phyloP scores from a whole-genome alignment of 2,797 vertebrate genomes.

The Dermochelys coriacea region DNA sequence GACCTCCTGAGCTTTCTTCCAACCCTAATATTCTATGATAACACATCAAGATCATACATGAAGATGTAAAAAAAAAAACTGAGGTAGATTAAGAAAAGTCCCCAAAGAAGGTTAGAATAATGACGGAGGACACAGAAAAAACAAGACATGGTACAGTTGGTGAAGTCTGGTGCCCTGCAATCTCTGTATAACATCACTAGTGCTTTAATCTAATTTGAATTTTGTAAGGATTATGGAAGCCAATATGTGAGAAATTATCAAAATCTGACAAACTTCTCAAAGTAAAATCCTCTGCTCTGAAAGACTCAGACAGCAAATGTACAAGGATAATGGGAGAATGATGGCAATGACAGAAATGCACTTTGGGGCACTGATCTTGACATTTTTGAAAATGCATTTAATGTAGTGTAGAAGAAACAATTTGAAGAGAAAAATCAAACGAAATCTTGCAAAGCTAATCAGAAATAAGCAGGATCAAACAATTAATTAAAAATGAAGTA shows the following conservation, averaged over 20 bases:
- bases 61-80: not conserved
- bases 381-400: not conserved
- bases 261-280: not conserved
- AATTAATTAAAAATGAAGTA: not conserved
- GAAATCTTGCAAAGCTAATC: not conserved
- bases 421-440: not conserved
- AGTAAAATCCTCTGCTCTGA: not conserved
- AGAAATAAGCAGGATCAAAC: not conserved
- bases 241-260: accelerated
- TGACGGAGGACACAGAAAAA: not conserved
- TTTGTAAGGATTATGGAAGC: not conserved
- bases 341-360: not conserved
- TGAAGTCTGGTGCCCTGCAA: not conserved
- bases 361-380: not conserved
- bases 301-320: not conserved
- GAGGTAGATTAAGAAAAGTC: not conserved
- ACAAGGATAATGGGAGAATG: not conserved
- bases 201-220: not conserved
- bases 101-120: not conserved
- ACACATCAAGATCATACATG: not conserved
- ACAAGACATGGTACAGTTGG: not conserved
- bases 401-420: not conserved
- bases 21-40: not conserved
- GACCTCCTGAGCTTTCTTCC: too few species aligned
- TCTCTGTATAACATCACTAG: not conserved